A percentile compares a stretch with the other conserved stretches of the same genome.
phyloP scores from a whole-genome alignment of 1,140 invertebrate genomes.

The Theocolax elegans region DNA sequence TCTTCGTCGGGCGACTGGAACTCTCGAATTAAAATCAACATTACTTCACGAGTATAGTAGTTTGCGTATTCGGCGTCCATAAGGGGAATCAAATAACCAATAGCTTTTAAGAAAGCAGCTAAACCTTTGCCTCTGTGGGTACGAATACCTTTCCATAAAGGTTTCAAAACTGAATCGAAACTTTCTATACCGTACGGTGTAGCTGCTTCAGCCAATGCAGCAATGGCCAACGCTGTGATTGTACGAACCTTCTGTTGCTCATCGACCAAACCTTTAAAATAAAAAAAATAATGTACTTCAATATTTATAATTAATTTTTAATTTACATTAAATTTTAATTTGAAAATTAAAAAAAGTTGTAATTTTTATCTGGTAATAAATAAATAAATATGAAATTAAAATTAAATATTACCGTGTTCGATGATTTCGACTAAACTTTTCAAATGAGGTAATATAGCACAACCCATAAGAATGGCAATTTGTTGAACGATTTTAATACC shows the following conservation, averaged over 20 bases:
- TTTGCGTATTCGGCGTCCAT: conserved; percentile 99
- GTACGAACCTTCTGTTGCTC: conserved; percentile 93
- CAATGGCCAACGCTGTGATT: conserved; percentile 98
- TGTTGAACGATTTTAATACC: conserved; percentile 99
- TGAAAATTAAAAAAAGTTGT: background rate
- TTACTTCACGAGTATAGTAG: conserved; percentile 99
- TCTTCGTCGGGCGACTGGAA: conserved; percentile 99
- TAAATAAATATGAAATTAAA: conserved; percentile 3
- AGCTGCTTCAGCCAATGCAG: conserved; percentile 96
- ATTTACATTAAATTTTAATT: conserved; percentile 58
- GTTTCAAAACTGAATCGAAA: conserved; percentile 99
- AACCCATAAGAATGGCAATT: conserved; percentile 99
- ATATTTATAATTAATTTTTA: conserved; percentile 8
- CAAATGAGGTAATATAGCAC: conserved; percentile 98
- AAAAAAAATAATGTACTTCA: conserved; percentile 12
- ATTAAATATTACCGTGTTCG: conserved; percentile 85
- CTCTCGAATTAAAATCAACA: conserved; percentile 99
- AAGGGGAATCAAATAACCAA: conserved; percentile 98
- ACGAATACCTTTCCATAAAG: conserved; percentile 98
- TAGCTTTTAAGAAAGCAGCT: conserved; percentile 98
- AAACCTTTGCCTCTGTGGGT: conserved; percentile 98
- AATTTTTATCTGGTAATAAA: too few species aligned
- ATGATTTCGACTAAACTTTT: conserved; percentile 99
- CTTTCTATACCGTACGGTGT: conserved; percentile 99
- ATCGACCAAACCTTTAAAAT: conserved; percentile 75